Evolutionary conservation across 2,888 invertebrate species (phyloP).

Genomic region (Aplocera efformata): DNA sequence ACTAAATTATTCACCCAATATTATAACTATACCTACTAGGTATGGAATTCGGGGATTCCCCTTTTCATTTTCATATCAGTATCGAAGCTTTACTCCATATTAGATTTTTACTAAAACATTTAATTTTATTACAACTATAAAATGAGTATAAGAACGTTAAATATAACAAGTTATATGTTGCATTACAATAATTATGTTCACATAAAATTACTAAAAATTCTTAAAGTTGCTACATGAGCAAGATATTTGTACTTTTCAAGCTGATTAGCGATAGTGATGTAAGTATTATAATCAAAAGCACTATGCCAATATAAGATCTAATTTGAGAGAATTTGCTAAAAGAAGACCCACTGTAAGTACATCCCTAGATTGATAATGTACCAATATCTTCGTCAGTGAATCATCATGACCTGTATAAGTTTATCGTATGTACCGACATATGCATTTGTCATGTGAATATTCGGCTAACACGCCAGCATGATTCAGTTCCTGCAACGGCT

Average conservation of each 20-base stretch:
- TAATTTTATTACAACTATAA: slow-evolving; percentile 51
- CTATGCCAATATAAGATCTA: slow-evolving; percentile 56
- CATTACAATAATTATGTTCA: slow-evolving; percentile 45
- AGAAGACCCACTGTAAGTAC: slow-evolving; percentile 55
- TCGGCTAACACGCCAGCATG: slow-evolving; percentile 30
- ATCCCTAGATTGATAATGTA: slow-evolving; percentile 39
- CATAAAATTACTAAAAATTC: slow-evolving; percentile 55
- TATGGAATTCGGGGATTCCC: slow-evolving; percentile 58
- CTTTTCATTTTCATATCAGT: slow-evolving; percentile 40
- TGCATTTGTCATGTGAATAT: slow-evolving; percentile 55
- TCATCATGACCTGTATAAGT: slow-evolving; percentile 28
- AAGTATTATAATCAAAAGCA: slow-evolving; percentile 40
- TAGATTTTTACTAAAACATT: slow-evolving; percentile 49
- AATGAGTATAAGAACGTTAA: slow-evolving; percentile 66
- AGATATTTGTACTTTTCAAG: slow-evolving; percentile 73
- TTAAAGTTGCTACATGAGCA: slow-evolving; percentile 74
- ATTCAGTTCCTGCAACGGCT: slow-evolving; percentile 34
- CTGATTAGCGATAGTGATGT: slow-evolving; percentile 47
- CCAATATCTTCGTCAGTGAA: slow-evolving; percentile 41
- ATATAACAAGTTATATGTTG: slow-evolving; percentile 43
- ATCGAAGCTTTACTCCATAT: slow-evolving; percentile 57
- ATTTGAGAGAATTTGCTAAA: slow-evolving; percentile 52
- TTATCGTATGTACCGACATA: slow-evolving; percentile 38
- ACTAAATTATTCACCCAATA: slow-evolving; percentile 51
- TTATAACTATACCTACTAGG: slow-evolving; percentile 55